phyloP scores from a whole-genome alignment of 2,113 vertebrate genomes.

The Saimiri boliviensis region DNA sequence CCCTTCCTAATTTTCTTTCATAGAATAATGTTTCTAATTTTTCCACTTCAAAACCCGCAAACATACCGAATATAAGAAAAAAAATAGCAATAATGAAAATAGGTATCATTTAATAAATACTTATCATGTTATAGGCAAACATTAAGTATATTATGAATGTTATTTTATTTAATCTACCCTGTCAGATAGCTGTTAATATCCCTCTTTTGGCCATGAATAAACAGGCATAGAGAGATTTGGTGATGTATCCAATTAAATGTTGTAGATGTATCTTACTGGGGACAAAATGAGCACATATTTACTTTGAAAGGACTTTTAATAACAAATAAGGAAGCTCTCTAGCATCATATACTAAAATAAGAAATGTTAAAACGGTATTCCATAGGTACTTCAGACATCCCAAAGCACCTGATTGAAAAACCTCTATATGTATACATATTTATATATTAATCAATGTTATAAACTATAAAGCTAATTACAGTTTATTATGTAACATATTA shows the following conservation, averaged over 20 bases:
- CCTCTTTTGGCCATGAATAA: background rate
- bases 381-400: background rate
- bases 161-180: background rate
- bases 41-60: background rate
- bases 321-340: background rate
- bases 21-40: conserved; percentile 22
- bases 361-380: background rate
- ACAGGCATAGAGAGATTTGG: background rate
- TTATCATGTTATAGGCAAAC: background rate
- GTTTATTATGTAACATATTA: background rate
- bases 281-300: background rate
- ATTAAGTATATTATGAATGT: background rate
- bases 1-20: conserved; percentile 3
- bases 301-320: conserved; percentile 28
- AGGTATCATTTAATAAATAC: conserved; percentile 34
- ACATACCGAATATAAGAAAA: background rate
- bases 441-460: background rate
- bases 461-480: background rate
- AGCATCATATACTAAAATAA: background rate
- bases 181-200: background rate
- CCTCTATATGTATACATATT: background rate
- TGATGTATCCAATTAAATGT: background rate
- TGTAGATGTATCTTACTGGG: background rate
- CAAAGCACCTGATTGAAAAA: background rate
- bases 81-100: background rate